A percentile compares a stretch with the other conserved stretches of the same genome.
phyloP scores from a whole-genome alignment of 2,888 invertebrate species.

The Busseola fusca region DNA sequence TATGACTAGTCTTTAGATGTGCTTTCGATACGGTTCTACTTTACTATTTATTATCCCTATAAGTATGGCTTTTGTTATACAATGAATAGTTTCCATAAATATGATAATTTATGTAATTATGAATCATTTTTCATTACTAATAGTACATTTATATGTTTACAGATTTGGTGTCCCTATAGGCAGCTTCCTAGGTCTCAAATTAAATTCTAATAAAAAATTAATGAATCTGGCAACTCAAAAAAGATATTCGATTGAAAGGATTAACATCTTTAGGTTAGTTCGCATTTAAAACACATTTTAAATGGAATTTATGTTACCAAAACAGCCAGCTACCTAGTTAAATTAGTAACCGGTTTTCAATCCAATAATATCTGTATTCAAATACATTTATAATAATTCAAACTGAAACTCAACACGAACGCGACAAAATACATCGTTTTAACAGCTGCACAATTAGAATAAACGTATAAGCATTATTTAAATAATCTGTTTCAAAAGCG shows the following conservation, averaged over 20 bases:
- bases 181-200: neutral
- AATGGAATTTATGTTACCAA: neutral
- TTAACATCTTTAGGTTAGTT: neutral
- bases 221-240: too few species aligned
- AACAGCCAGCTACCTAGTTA: neutral
- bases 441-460: constrained; percentile 56
- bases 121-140: neutral
- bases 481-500: constrained; percentile 55
- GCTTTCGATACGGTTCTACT: constrained; percentile 14
- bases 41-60: constrained; percentile 8
- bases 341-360: neutral
- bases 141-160: neutral
- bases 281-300: neutral
- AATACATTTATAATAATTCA: constrained; percentile 25
- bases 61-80: too few species aligned
- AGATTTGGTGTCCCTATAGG: neutral
- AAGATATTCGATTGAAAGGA: too few species aligned
- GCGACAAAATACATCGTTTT: constrained; percentile 44
- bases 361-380: neutral
- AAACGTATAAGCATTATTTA: constrained; percentile 60
- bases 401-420: constrained; percentile 25
- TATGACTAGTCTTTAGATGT: constrained; percentile 23
- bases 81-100: neutral
- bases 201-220: neutral
- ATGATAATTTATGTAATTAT: neutral